Evolutionary conservation across 2,113 vertebrate genomes (phyloP).

Genomic region (Ciconia maguari): DNA sequence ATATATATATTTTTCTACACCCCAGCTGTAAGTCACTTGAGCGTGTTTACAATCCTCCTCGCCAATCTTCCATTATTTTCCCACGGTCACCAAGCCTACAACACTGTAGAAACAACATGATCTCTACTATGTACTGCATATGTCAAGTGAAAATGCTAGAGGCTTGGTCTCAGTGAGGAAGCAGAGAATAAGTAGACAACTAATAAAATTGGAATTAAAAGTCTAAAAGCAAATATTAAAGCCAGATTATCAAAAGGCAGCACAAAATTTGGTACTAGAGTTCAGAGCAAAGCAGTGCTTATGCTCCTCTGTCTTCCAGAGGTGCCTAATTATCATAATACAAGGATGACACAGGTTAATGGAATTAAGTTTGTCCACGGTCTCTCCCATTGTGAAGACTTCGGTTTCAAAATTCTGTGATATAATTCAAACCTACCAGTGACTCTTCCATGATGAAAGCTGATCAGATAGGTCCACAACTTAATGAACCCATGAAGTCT

Average conservation of each 20-base stretch:
- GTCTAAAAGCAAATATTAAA: not conserved
- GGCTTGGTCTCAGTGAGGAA: not conserved
- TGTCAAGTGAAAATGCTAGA: not conserved
- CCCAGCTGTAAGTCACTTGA: too few relatives aligned
- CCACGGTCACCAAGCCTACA: not conserved
- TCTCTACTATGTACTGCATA: not conserved
- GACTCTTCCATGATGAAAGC: not conserved
- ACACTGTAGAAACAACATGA: not conserved
- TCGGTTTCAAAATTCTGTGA: not conserved
- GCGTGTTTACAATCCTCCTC: too few relatives aligned
- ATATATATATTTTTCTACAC: too few relatives aligned
- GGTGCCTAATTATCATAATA: not conserved
- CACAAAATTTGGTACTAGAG: not conserved
- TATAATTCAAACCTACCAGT: not conserved
- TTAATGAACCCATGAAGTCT: not conserved
- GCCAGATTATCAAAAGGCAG: not conserved
- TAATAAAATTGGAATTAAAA: constrained; percentile 2
- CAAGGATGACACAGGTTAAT: not conserved
- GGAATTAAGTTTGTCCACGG: accelerated
- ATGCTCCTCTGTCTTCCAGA: not conserved
- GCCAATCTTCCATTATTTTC: too few relatives aligned
- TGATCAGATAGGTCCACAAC: not conserved
- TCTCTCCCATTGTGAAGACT: not conserved
- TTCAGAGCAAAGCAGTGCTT: not conserved
- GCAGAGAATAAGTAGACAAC: not conserved